Evolutionary conservation across 2,797 vertebrate genomes (phyloP), one percentile per base, ranked within the genome.

Genomic region (Lagorchestes hirsutus): DNA sequence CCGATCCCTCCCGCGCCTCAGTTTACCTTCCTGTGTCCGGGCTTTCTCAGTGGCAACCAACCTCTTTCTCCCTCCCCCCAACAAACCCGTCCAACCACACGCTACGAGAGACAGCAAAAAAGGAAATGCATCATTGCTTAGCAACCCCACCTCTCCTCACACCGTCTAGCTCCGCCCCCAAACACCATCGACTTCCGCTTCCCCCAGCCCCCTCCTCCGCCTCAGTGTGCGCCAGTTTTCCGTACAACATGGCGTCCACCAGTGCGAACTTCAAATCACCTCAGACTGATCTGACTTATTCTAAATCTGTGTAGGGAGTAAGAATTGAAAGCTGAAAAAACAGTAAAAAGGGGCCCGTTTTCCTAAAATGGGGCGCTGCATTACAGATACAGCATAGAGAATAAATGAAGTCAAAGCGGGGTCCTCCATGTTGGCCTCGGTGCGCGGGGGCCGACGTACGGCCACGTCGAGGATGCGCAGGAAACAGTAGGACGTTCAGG

Each of bases 31-130:
- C 56, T 1, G 28, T 5, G 91, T 29, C 10, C 74, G 0, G 91
- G 96, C 82, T 27, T 52, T 62, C 59, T 1, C 12, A 16, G 52
- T 55, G 22, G 93, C 97, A 97, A 96, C 96, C 96, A 97, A 97
- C 29, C 95, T 93, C 55, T n/a, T 91, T 27, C 40, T 87, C 74
- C 74, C 74, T 82, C 74, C 74, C 92, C 92, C 67, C 97, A 95
- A 96, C 92, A 90, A 96, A 74, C 92, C 90, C 3, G 46, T 62
- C 96, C 97, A 98, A 98, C 95, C 97, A 97, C 74, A 91, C 1
- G 3, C 91, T 6, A 90, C 91, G 0, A 0, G 87, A 67, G 27
- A 9, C 0, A 28, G 28, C 67, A 95, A 97, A 98, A 97, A 40
- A 97, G 98, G 98, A 98, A 98, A 55, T 55, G 22, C 93, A 31